Percentiles rank a stretch among this genome's conserved stretches.
phyloP scores from a whole-genome alignment of 2,888 invertebrate genomes.

The Oligia latruncula region DNA sequence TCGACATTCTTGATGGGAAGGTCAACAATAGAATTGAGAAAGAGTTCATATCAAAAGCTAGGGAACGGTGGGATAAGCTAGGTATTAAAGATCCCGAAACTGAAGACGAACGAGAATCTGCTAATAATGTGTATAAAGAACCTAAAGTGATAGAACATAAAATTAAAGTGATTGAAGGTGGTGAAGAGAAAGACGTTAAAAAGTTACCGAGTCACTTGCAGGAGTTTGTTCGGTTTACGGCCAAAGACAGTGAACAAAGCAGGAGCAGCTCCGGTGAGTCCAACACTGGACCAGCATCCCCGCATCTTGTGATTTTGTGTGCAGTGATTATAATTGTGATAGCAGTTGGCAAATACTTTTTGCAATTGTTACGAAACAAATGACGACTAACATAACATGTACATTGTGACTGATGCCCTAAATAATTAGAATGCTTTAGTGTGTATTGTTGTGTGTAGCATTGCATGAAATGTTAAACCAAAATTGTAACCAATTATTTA shows the following conservation, averaged over 20 bases:
- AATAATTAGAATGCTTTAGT: slow-evolving; percentile 68
- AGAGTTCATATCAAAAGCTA: slow-evolving; percentile 94
- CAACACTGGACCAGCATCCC: slow-evolving; percentile 80
- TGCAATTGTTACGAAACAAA: slow-evolving; percentile 81
- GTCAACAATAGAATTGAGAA: slow-evolving; percentile 91
- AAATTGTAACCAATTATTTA: slow-evolving; percentile 57
- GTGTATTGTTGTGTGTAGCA: slow-evolving; percentile 72
- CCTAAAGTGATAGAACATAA: slow-evolving; percentile 87
- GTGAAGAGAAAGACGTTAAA: slow-evolving; percentile 90
- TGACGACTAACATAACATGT: slow-evolving; percentile 73
- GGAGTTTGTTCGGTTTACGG: slow-evolving; percentile 93
- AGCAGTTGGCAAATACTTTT: slow-evolving; percentile 83
- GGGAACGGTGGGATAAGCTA: slow-evolving; percentile 92
- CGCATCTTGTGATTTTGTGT: slow-evolving; percentile 88
- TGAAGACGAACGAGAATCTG: slow-evolving; percentile 89
- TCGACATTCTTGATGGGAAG: slow-evolving; percentile 81
- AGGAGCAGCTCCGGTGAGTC: slow-evolving; percentile 89
- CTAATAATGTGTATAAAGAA: slow-evolving; percentile 80
- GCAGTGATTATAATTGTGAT: slow-evolving; percentile 87
- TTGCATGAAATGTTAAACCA: slow-evolving; percentile 76
- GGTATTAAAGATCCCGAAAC: slow-evolving; percentile 92
- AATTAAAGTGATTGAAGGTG: slow-evolving; percentile 92
- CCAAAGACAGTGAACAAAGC: slow-evolving; percentile 88
- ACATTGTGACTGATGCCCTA: slow-evolving; percentile 69
- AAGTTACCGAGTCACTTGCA: slow-evolving; percentile 94